phyloP scores from a whole-genome alignment of 2,888 invertebrate species.

The Tenthredo distinguenda region DNA sequence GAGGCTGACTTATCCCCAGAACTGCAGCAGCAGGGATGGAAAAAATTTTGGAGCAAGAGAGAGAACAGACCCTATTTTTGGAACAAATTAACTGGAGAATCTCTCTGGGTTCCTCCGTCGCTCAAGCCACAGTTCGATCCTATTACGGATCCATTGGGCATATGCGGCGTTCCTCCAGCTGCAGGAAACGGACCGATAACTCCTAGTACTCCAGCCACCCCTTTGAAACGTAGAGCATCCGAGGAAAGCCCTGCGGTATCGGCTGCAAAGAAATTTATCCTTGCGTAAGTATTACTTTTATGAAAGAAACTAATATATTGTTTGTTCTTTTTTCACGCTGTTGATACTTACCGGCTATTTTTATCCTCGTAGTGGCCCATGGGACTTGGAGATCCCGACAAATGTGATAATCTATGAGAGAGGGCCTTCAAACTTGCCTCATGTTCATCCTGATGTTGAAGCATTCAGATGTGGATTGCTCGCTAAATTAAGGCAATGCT shows the following conservation, averaged over 20 bases:
- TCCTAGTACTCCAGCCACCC: conserved; percentile 77
- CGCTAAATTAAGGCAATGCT: conserved; percentile 92
- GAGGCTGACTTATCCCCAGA: conserved; percentile 83
- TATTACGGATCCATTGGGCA: conserved; percentile 94
- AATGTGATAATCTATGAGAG: conserved; percentile 95
- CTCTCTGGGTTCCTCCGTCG: conserved; percentile 98
- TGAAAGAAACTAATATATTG: not conserved
- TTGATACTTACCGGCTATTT: not conserved
- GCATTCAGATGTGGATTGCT: conserved; percentile 90
- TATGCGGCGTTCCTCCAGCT: conserved; percentile 80
- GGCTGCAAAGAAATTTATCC: conserved; percentile 90
- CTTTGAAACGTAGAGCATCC: conserved; percentile 88
- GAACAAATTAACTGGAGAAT: conserved; percentile 97
- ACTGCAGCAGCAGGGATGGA: conserved; percentile 94
- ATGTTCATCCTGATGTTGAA: conserved; percentile 97
- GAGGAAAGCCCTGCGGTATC: conserved; percentile 88
- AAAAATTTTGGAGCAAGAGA: conserved; percentile 97
- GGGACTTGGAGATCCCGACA: conserved; percentile 96
- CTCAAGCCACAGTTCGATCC: conserved; percentile 92
- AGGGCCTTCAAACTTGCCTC: conserved; percentile 90
- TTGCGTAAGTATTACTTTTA: conserved; percentile 80
- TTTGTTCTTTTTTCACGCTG: not conserved
- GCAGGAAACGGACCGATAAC: conserved; percentile 76
- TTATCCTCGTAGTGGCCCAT: conserved; percentile 84
- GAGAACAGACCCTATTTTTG: conserved; percentile 98